Conservation (phyloP, 2,113 vertebrate species). For the Colossoma macropomum region DNA sequence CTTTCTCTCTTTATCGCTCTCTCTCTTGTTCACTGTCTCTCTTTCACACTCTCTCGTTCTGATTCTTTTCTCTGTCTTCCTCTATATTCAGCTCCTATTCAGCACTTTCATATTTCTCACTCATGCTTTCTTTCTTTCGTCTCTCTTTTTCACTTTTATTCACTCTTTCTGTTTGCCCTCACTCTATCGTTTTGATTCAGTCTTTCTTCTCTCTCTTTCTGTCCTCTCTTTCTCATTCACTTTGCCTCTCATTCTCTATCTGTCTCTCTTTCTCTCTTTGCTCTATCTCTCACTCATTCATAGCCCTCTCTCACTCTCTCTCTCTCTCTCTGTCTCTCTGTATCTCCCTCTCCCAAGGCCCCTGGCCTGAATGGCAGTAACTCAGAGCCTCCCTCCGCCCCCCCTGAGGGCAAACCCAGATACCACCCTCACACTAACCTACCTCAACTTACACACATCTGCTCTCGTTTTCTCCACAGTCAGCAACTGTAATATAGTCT, state of each 20-base stretch:
- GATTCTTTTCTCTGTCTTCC: not conserved
- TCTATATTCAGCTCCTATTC: not conserved
- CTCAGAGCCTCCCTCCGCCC: slow-evolving; percentile 9
- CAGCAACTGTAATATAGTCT: not conserved
- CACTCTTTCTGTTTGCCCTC: not conserved
- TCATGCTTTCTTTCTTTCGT: not conserved
- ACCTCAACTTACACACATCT: not conserved
- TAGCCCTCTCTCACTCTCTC: slow-evolving; percentile 15
- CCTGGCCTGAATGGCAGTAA: slow-evolving; percentile 43
- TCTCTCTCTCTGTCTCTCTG: not conserved
- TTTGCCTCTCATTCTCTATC: not conserved
- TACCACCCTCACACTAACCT: not conserved
- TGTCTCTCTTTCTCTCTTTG: not conserved
- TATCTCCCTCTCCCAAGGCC: slow-evolving; percentile 3
- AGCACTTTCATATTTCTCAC: not conserved
- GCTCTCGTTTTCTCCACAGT: not conserved
- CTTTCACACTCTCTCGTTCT: not conserved
- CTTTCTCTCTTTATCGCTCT: not conserved
- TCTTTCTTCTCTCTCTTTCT: not conserved
- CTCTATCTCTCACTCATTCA: not conserved
- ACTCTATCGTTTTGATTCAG: too few relatives aligned
- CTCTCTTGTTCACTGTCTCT: not conserved
- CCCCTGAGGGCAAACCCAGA: slow-evolving; percentile 27
- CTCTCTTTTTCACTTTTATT: too few relatives aligned
- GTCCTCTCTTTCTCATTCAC: not conserved